Conservation (phyloP, 2,113 vertebrate genomes). For the Zosterops lateralis region DNA sequence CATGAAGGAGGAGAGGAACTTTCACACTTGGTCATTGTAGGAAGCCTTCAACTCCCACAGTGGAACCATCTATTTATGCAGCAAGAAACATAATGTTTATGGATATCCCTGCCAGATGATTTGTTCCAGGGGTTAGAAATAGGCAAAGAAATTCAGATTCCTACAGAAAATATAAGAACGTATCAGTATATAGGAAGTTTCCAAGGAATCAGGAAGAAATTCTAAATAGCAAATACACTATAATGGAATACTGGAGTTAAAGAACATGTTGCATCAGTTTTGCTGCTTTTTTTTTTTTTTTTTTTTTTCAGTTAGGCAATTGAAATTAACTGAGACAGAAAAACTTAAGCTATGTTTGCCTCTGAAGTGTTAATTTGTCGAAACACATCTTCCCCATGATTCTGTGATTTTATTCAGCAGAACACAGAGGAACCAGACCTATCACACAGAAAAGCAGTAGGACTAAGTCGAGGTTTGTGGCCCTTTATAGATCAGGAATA, state of each 20-base stretch:
- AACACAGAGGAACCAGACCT: not conserved
- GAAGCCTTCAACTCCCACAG: not conserved
- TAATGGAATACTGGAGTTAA: not conserved
- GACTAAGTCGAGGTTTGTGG: not conserved
- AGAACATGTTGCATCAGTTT: not conserved
- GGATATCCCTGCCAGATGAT: not conserved
- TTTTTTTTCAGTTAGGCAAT: not conserved
- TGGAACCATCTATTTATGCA: not conserved
- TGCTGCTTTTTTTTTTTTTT: not conserved
- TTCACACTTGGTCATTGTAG: not conserved
- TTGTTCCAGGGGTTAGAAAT: not conserved
- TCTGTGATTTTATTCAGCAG: not conserved
- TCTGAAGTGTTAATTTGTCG: not conserved
- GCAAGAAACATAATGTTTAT: not conserved
- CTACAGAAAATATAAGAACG: not conserved
- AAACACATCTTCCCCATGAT: not conserved
- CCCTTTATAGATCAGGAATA: not conserved
- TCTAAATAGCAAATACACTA: not conserved
- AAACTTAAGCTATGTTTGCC: not conserved
- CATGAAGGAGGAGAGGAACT: not conserved
- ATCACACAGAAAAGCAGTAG: not conserved
- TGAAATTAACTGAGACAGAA: not conserved
- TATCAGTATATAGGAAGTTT: not conserved
- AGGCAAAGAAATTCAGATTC: not conserved
- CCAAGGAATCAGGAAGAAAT: not conserved